A percentile compares a stretch with the other conserved stretches of the same genome.
Evolutionary conservation across 2,888 invertebrate genomes (phyloP).

Genomic region (Acleris laterana): DNA sequence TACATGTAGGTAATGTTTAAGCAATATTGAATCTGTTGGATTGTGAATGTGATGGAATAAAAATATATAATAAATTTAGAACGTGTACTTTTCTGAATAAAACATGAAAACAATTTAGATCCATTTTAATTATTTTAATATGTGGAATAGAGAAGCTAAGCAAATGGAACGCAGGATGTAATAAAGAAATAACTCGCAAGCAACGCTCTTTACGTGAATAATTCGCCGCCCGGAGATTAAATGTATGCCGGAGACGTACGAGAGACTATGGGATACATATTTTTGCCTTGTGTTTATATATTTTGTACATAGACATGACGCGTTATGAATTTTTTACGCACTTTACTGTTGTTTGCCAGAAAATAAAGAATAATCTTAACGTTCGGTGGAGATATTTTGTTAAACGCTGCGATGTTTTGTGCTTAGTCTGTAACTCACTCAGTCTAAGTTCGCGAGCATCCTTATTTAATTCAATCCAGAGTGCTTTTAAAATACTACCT

Average conservation of each 20-base stretch:
- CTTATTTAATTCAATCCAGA: conserved; percentile 9
- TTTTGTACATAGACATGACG: conserved; percentile 1
- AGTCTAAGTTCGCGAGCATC: neutral
- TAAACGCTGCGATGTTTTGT: neutral
- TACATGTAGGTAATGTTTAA: neutral
- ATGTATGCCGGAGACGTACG: conserved; percentile 32
- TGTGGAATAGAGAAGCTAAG: conserved; percentile 54
- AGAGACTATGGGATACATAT: conserved; percentile 32
- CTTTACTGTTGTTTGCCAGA: neutral
- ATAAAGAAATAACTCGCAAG: conserved; percentile 71
- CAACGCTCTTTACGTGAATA: conserved; percentile 62
- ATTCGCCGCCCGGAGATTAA: conserved; percentile 58
- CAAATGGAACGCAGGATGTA: conserved; percentile 60
- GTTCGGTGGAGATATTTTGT: neutral
- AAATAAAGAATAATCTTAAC: neutral
- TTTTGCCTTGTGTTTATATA: conserved; percentile 17
- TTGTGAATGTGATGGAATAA: too few relatives aligned
- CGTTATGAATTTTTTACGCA: conserved; percentile 18
- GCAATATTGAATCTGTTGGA: neutral
- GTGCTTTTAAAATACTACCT: conserved; percentile 11
- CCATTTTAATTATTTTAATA: neutral
- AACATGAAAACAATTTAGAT: neutral
- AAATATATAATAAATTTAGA: too few relatives aligned
- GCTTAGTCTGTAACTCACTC: neutral
- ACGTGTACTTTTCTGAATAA: neutral